These are phyloP conservation scores for Lontra canadensis DNA, from an alignment of 2,113 vertebrate species.

Conservation along the genomic window DNA sequence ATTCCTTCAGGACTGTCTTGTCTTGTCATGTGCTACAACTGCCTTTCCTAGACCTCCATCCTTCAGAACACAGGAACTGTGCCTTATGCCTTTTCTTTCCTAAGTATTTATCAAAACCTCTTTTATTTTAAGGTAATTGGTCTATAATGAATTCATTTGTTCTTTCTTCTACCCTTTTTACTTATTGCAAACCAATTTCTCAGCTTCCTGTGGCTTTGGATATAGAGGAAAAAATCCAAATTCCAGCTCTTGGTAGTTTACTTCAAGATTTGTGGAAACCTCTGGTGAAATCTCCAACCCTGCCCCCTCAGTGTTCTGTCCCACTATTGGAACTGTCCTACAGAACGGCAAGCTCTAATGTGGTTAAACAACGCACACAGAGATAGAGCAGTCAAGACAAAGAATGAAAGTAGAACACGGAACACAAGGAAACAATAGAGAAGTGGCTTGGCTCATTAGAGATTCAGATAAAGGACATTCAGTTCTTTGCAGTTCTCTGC, in stretches of 20 bases:
- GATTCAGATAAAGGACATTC: not conserved
- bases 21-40: fast-evolving
- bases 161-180: not conserved
- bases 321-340: not conserved
- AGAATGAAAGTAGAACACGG: not conserved
- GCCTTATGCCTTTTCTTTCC: not conserved
- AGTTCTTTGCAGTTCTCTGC: not conserved
- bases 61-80: not conserved
- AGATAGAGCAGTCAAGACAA: not conserved
- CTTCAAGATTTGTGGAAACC: not conserved
- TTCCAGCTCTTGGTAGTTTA: not conserved
- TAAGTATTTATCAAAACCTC: not conserved
- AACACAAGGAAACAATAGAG: not conserved
- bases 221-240: not conserved
- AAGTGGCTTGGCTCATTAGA: not conserved
- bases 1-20: not conserved
- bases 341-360: not conserved
- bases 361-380: not conserved
- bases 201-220: not conserved
- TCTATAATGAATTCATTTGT: not conserved
- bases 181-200: not conserved
- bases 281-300: not conserved
- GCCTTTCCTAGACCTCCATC: not conserved
- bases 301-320: not conserved
- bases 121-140: not conserved